Base-by-base conservation (phyloP, 2,888 invertebrate genomes). In the Galerucella nymphaeae region DNA sequence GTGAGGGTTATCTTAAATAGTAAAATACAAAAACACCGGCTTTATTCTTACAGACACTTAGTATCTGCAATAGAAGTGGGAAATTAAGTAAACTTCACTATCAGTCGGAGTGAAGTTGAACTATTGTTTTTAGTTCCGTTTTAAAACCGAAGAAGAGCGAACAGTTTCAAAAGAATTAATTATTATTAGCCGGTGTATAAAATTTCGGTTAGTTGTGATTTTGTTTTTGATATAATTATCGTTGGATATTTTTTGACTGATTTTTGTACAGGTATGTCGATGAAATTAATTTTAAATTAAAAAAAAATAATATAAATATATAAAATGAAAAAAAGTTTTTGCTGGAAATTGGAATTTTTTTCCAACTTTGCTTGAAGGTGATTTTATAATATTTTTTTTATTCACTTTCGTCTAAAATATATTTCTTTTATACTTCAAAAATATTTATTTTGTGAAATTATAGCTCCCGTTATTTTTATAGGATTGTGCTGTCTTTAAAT, bases 21-120 rank as follows among this genome's bases (percentile, higher is more conserved):
- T 57, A 57, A 57, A 57, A 20, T 20, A 16, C 55, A 57, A 57
- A 57, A 11, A 57, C 18, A 18, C 16, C 20, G 30, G 10, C 20
- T 57, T 57, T 4, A 57, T 57, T 23, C 8, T 23, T 13, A 18
- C 57, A 23, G 23, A 18, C 57, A 18, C 57, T 18, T 18, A 4
- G 11, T 23, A 57, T 20, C 48, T 18, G 57, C 23, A 11, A 9
- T 23, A 13, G 14, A 65, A 38, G 53, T 53, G 65, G 65, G 65
- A 65, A 38, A 30, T 48, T 48, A n/a, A 14, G 11, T 53, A 50
- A 50, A 45, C n/a, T 65, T 23, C 38, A 50, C 53, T 38, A 65
- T 65, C 41, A 65, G 53, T 65, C 53, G 65, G 65, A n/a, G n/a
- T n/a, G 41, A 38, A 65, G 65, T 65, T 53, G 1, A 16, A 14